Conservation (phyloP, 2,797 vertebrate species). For the Lophura swinhoii region DNA sequence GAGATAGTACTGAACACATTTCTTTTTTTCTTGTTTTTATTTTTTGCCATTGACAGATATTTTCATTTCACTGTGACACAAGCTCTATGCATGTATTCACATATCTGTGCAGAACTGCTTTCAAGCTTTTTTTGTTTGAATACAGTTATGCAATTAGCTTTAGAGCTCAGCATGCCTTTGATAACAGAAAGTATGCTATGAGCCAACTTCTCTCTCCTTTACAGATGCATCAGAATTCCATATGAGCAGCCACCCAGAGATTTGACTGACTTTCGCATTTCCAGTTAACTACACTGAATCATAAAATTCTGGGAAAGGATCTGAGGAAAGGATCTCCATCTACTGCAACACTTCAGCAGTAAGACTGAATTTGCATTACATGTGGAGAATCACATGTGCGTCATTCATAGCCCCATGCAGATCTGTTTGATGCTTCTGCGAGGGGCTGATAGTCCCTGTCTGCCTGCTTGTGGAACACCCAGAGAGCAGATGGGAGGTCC, state of each 20-base stretch:
- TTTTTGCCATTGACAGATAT: background rate
- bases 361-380: background rate
- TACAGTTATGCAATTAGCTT: slow-evolving; percentile 5
- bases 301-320: slow-evolving; percentile 52
- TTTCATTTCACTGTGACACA: slow-evolving; percentile 20
- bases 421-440: slow-evolving; percentile 7
- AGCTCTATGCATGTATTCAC: background rate
- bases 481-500: slow-evolving; percentile 15
- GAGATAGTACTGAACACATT: background rate
- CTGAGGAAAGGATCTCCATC: background rate
- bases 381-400: background rate
- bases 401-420: background rate
- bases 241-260: slow-evolving; percentile 40
- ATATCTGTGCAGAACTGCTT: background rate
- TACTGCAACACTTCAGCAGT: background rate
- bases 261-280: slow-evolving; percentile 8
- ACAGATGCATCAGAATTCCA: slow-evolving; percentile 55
- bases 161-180: slow-evolving; percentile 30
- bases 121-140: slow-evolving; percentile 28
- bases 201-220: background rate
- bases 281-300: slow-evolving; percentile 41
- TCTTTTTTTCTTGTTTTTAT: background rate
- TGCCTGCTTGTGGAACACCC: background rate
- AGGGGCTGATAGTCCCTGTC: background rate
- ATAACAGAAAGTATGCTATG: background rate